These are phyloP conservation scores for Ranitomeya imitator DNA, from an alignment of 2,113 vertebrate genomes.

Conservation along the genomic window DNA sequence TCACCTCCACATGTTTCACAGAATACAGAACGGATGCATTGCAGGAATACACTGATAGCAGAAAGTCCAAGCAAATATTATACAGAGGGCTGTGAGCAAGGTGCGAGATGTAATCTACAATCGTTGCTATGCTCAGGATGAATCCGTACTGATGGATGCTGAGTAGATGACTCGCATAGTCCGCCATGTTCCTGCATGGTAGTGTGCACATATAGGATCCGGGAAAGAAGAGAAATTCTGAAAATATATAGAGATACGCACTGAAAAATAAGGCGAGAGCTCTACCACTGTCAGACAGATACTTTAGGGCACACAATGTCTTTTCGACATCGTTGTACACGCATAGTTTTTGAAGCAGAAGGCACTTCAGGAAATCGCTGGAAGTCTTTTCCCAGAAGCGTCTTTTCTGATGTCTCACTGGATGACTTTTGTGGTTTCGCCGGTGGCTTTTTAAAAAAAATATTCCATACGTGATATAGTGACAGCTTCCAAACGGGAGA, in stretches of 20 bases:
- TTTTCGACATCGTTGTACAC: too few species aligned
- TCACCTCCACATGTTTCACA: neutral
- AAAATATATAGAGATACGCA: neutral
- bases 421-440: too few species aligned
- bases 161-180: neutral
- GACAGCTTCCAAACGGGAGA: too few species aligned
- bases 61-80: neutral
- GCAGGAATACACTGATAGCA: neutral
- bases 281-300: too few species aligned
- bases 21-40: neutral
- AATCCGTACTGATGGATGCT: neutral
- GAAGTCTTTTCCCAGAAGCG: too few species aligned
- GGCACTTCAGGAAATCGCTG: too few species aligned
- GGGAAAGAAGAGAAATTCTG: neutral
- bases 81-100: neutral
- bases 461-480: too few species aligned
- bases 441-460: too few species aligned
- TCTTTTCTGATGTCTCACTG: too few species aligned
- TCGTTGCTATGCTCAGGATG: neutral
- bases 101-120: neutral
- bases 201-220: neutral
- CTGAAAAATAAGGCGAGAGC: neutral
- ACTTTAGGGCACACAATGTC: too few species aligned
- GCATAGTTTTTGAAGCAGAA: too few species aligned
- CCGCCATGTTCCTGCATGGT: neutral